A percentile compares a stretch with the other conserved stretches of the same genome.
Conservation (phyloP, 2,888 invertebrate genomes). For the Amphipyra tragopoginis region DNA sequence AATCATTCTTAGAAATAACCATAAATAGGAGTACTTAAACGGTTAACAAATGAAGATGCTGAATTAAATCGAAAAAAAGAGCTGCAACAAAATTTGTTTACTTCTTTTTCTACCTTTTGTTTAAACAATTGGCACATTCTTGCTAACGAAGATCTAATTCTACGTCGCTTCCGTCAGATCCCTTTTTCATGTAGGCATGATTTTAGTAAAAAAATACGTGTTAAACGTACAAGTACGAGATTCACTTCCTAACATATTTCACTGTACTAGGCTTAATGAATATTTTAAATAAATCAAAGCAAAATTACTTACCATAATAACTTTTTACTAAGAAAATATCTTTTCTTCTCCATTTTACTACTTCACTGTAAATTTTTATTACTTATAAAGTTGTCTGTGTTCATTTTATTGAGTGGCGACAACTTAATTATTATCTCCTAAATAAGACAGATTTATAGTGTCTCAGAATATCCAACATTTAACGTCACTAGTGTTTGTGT, state of each 20-base stretch:
- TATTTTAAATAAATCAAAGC: neutral
- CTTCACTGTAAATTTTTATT: slow-evolving; percentile 63
- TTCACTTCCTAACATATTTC: neutral
- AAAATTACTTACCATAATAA: slow-evolving; percentile 75
- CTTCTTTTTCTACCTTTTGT: neutral
- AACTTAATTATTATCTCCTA: slow-evolving; percentile 43
- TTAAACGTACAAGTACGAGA: too few species aligned
- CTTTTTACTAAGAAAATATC: slow-evolving; percentile 64
- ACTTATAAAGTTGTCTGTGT: slow-evolving; percentile 61
- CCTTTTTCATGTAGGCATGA: neutral
- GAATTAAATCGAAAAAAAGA: slow-evolving; percentile 3
- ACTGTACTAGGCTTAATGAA: neutral
- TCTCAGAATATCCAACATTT: slow-evolving; percentile 26
- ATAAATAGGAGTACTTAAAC: neutral
- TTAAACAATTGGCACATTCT: neutral
- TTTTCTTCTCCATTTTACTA: slow-evolving; percentile 78
- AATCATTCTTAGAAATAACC: slow-evolving; percentile 32
- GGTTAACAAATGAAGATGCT: slow-evolving; percentile 1
- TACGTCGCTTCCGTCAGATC: slow-evolving; percentile 4
- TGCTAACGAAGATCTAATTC: neutral
- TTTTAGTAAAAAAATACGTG: neutral
- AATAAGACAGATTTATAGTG: slow-evolving; percentile 34
- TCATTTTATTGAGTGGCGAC: slow-evolving; percentile 68
- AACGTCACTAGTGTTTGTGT: slow-evolving; percentile 13
- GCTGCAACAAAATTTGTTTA: neutral